Conservation (phyloP, 2,888 invertebrate genomes). For the Drosophila infuscata region DNA sequence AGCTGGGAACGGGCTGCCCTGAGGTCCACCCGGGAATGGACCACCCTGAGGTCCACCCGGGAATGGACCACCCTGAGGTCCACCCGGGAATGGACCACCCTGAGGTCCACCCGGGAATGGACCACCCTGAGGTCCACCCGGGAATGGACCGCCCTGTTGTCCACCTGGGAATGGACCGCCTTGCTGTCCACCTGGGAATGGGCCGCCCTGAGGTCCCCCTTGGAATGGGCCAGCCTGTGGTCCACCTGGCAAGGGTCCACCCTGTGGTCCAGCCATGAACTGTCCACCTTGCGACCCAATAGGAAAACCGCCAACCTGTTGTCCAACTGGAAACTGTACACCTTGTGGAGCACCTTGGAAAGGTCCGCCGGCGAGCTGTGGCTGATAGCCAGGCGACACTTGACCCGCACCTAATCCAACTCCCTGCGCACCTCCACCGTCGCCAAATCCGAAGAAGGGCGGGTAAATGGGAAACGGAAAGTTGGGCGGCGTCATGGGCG, state of each 20-base stretch:
- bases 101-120: background rate
- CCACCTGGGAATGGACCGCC: conserved; percentile 7
- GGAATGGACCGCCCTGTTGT: conserved; percentile 13
- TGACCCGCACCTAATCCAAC: conserved; percentile 17
- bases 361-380: conserved; percentile 30
- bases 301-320: conserved; percentile 16
- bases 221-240: conserved; percentile 9
- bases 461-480: conserved; percentile 72
- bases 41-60: conserved; percentile 10
- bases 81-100: conserved; percentile 5
- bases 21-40: conserved; percentile 13
- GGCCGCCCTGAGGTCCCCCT: conserved; percentile 2
- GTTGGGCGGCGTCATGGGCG: conserved; percentile 54
- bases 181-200: conserved; percentile 7
- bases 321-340: background rate
- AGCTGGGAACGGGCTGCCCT: conserved; percentile 1
- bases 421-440: conserved; percentile 17
- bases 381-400: conserved; percentile 22
- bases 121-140: conserved; percentile 11
- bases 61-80: background rate
- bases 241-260: background rate
- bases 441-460: conserved; percentile 67
- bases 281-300: conserved; percentile 23
- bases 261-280: conserved; percentile 21
- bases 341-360: conserved; percentile 18